Conservation (phyloP, 2,888 invertebrate species). For the Spialia ferax region DNA sequence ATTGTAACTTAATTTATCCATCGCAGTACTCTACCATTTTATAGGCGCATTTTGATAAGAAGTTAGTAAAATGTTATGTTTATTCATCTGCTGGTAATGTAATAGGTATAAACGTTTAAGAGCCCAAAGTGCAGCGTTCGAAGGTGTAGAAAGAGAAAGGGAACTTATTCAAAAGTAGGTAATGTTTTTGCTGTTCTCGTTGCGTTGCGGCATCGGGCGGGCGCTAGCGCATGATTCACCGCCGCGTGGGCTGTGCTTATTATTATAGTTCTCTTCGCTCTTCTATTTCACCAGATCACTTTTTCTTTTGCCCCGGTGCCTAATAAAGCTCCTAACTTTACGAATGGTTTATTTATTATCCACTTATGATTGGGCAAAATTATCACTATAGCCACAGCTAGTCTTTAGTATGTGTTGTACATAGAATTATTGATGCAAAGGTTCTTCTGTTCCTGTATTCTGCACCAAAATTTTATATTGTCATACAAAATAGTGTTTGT, state of each 20-base stretch:
- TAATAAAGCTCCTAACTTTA: slow-evolving; percentile 37
- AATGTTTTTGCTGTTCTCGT: slow-evolving; percentile 82
- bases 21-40: background rate
- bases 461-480: slow-evolving; percentile 62
- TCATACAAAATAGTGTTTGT: slow-evolving; percentile 68
- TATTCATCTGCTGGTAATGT: slow-evolving; percentile 56
- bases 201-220: slow-evolving; percentile 65
- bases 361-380: background rate
- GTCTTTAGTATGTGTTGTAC: too few relatives aligned
- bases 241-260: slow-evolving; percentile 61
- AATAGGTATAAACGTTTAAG: slow-evolving; percentile 64
- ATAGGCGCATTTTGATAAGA: background rate
- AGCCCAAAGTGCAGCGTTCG: slow-evolving; percentile 59
- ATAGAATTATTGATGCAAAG: too few relatives aligned
- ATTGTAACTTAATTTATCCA: background rate
- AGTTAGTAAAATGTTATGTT: background rate
- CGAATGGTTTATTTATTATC: background rate
- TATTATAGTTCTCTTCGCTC: slow-evolving; percentile 74
- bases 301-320: slow-evolving; percentile 67
- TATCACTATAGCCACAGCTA: too few relatives aligned
- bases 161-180: slow-evolving; percentile 85
- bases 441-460: slow-evolving; percentile 32
- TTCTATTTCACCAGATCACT: slow-evolving; percentile 72
- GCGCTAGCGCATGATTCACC: slow-evolving; percentile 36
- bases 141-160: slow-evolving; percentile 86